These are phyloP conservation scores for Cloeon dipterum DNA, from an alignment of 2,888 invertebrate species.

Conservation along the genomic window DNA sequence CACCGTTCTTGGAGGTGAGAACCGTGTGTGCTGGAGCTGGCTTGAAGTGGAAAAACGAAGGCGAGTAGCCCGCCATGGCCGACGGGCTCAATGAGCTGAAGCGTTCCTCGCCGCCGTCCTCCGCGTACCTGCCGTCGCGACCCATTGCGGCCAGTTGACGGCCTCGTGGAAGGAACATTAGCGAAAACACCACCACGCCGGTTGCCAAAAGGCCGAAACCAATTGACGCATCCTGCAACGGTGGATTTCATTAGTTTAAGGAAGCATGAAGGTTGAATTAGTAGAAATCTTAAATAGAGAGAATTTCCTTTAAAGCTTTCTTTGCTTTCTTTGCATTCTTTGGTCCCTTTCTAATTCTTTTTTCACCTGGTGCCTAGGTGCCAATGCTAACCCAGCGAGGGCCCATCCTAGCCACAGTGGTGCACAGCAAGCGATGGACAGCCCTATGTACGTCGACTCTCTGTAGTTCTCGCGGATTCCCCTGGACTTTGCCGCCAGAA, in stretches of 20 bases:
- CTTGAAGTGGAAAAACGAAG: constrained; percentile 83
- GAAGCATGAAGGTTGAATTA: too few species aligned
- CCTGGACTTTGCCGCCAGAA: constrained; percentile 26
- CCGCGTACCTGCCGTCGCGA: background rate
- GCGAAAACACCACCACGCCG: constrained; percentile 62
- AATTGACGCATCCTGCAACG: constrained; percentile 56
- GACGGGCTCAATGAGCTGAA: constrained; percentile 49
- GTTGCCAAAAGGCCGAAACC: constrained; percentile 75
- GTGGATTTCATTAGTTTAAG: too few species aligned
- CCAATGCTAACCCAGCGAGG: constrained; percentile 54
- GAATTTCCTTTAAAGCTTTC: too few species aligned
- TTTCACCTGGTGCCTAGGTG: constrained; percentile 44
- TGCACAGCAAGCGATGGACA: constrained; percentile 64
- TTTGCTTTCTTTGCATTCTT: too few species aligned
- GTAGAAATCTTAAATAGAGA: too few species aligned
- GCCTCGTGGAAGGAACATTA: constrained; percentile 64
- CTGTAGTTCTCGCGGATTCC: constrained; percentile 83
- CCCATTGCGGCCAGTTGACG: constrained; percentile 2
- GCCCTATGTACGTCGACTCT: constrained; percentile 78
- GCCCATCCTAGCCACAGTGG: constrained; percentile 73
- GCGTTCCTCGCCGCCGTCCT: constrained; percentile 39
- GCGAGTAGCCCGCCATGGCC: constrained; percentile 64
- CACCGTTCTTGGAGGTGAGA: background rate
- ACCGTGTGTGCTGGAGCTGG: constrained; percentile 27
- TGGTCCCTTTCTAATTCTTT: too few species aligned